phyloP scores from a whole-genome alignment of 2,888 invertebrate species.

The Sepiola atlantica region DNA sequence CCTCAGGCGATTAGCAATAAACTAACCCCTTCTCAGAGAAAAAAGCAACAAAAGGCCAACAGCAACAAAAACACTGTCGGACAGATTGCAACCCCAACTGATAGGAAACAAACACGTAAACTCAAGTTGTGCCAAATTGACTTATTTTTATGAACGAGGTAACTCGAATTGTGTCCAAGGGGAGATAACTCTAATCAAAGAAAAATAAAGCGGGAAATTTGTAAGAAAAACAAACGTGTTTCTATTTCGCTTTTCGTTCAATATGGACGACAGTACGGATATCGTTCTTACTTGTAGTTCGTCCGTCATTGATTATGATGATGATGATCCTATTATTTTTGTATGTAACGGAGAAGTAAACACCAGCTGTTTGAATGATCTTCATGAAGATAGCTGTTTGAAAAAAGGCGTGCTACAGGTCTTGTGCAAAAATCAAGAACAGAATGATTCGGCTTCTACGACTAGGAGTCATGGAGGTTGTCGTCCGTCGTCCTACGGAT shows the following conservation, averaged over 20 bases:
- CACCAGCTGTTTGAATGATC: conserved; percentile 9
- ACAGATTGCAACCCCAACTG: too few species aligned
- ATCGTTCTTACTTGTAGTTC: background rate
- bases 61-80: too few species aligned
- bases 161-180: background rate
- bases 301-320: background rate
- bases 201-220: conserved; percentile 42
- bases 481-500: background rate
- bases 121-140: too few species aligned
- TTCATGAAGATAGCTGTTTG: conserved; percentile 3
- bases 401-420: background rate
- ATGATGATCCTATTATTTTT: background rate
- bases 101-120: too few species aligned
- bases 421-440: background rate
- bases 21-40: too few species aligned
- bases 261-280: background rate
- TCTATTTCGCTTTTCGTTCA: background rate
- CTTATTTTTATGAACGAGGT: background rate
- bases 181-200: background rate
- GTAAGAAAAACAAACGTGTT: background rate
- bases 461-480: background rate
- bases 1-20: too few species aligned
- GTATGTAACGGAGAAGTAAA: conserved; percentile 37
- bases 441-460: background rate
- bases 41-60: too few species aligned